A percentile compares a stretch with the other conserved stretches of the same genome.
phyloP scores from a whole-genome alignment of 2,797 vertebrate species.

The Distichodus sexfasciatus region DNA sequence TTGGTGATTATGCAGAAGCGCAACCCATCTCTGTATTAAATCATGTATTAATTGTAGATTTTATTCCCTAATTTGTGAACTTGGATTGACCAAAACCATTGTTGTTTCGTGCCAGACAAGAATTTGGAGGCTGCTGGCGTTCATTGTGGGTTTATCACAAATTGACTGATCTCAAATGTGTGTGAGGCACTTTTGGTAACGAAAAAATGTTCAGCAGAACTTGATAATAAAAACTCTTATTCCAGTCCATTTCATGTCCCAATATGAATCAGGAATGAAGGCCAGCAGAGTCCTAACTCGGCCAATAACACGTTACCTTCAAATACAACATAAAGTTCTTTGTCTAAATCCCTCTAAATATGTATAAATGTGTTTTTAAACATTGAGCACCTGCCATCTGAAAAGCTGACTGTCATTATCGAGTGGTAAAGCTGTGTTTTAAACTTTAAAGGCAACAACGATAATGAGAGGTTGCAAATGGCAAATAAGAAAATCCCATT shows the following conservation, averaged over 20 bases:
- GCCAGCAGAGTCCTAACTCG: conserved; percentile 12
- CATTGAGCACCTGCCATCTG: conserved; percentile 25
- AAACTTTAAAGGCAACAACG: conserved; percentile 99
- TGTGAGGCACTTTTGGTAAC: conserved; percentile 23
- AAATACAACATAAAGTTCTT: conserved; percentile 48
- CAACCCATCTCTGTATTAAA: too few relatives aligned
- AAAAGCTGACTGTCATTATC: conserved; percentile 31
- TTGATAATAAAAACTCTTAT: conserved; percentile 18
- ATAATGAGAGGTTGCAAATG: conserved; percentile 97
- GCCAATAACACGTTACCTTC: background rate
- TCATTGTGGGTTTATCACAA: conserved; percentile 22
- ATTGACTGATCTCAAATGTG: conserved; percentile 12
- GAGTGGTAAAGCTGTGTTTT: conserved; percentile 91
- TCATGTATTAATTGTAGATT: too few relatives aligned
- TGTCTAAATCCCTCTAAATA: conserved; percentile 46
- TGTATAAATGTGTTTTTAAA: conserved; percentile 48
- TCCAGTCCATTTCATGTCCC: conserved; percentile 29
- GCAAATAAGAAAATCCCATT: conserved; percentile 99
- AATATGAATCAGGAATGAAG: background rate
- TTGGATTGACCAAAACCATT: conserved; percentile 28
- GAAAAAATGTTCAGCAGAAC: conserved; percentile 24
- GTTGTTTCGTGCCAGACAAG: conserved; percentile 22
- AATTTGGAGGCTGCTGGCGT: conserved; percentile 26
- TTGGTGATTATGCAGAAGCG: too few relatives aligned
- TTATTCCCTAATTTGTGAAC: too few relatives aligned